phyloP scores from a whole-genome alignment of 2,113 vertebrate genomes.

The Calypte anna region DNA sequence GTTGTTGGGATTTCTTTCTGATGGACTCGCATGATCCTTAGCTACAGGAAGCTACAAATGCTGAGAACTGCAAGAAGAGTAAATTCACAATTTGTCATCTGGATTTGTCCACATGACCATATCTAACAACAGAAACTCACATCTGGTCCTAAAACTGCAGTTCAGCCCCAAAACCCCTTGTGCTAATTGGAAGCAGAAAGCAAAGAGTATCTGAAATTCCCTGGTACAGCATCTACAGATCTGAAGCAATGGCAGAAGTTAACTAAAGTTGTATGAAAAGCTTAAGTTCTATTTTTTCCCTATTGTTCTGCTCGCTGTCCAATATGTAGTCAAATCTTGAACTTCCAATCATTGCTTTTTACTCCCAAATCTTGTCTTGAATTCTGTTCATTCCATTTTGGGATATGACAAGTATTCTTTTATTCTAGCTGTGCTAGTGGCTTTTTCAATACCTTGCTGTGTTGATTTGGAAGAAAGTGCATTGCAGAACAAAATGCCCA shows the following conservation, averaged over 20 bases:
- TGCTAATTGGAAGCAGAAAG: not conserved
- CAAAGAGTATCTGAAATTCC: not conserved
- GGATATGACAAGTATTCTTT: not conserved
- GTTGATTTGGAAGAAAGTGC: not conserved
- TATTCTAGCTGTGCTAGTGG: not conserved
- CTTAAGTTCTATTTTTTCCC: not conserved
- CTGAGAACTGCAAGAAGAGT: not conserved
- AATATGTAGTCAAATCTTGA: not conserved
- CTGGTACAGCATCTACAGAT: fast-evolving
- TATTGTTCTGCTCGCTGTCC: not conserved
- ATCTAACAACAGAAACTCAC: not conserved
- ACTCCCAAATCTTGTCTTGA: not conserved
- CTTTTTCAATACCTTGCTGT: not conserved
- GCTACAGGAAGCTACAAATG: not conserved
- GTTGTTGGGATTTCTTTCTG: not conserved
- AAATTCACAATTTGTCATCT: too few relatives aligned
- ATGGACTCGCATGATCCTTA: not conserved
- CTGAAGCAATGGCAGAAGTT: not conserved
- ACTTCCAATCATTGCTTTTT: not conserved
- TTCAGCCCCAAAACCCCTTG: not conserved
- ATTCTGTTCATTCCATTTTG: not conserved
- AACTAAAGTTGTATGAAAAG: not conserved
- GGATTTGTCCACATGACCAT: fast-evolving
- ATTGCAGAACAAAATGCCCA: not conserved
- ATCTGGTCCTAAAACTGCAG: not conserved